Conservation (phyloP, 2,888 invertebrate species). For the Nowickia ferox region DNA sequence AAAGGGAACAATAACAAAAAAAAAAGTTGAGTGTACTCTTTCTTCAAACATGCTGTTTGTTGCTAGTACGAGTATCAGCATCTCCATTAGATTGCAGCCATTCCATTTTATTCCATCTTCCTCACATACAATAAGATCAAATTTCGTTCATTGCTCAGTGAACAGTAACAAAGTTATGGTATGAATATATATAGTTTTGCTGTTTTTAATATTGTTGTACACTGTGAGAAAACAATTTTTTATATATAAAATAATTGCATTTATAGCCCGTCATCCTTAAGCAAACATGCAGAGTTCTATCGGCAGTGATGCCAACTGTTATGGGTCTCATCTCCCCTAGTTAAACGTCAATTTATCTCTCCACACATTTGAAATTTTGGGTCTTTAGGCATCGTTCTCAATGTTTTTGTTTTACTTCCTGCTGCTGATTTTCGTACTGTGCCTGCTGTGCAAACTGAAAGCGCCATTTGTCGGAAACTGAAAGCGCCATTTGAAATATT, state of each 20-base stretch:
- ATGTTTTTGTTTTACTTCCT: too few relatives aligned
- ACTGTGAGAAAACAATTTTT: slow-evolving; percentile 45
- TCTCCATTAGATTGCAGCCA: slow-evolving; percentile 37
- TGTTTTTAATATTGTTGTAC: slow-evolving; percentile 21
- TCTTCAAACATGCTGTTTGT: slow-evolving; percentile 64
- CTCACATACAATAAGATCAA: slow-evolving; percentile 72
- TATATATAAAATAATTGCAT: background rate
- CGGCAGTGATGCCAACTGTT: background rate
- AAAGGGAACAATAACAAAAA: slow-evolving; percentile 19
- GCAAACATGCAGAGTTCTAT: background rate
- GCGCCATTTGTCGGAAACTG: too few relatives aligned
- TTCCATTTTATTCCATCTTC: slow-evolving; percentile 57
- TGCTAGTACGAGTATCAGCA: slow-evolving; percentile 31
- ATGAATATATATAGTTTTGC: slow-evolving; percentile 32
- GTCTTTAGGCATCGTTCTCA: too few relatives aligned
- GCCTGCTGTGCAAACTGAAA: too few relatives aligned
- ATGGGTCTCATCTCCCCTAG: background rate
- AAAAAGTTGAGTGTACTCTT: slow-evolving; percentile 70
- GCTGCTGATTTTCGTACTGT: too few relatives aligned
- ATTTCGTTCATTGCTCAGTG: slow-evolving; percentile 77
- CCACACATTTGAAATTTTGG: too few relatives aligned
- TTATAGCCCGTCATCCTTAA: background rate
- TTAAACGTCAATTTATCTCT: too few relatives aligned
- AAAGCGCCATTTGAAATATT: too few relatives aligned
- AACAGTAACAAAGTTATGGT: slow-evolving; percentile 60